Conservation (phyloP, 2,113 vertebrate species). For the Ameiurus melas region DNA sequence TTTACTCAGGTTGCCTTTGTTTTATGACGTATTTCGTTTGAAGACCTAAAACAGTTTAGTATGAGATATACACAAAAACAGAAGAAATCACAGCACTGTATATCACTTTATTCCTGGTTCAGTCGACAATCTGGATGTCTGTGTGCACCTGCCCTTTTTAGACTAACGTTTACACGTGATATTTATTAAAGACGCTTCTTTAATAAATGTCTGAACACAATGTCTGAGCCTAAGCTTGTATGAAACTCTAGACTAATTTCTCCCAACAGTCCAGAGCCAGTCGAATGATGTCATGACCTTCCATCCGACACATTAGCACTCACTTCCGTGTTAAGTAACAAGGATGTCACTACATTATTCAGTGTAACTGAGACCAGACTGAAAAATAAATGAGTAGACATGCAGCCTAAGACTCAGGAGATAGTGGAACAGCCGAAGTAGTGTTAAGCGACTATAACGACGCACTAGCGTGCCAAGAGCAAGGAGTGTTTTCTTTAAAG, state of each 20-base stretch:
- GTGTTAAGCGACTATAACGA: conserved; percentile 57
- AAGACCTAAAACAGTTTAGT: too few relatives aligned
- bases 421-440: conserved; percentile 58
- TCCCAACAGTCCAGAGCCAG: conserved; percentile 15
- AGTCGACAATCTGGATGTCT: background rate
- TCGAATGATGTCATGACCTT: background rate
- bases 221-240: background rate
- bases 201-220: background rate
- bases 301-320: conserved; percentile 17
- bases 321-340: conserved; percentile 57
- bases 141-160: background rate
- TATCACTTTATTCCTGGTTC: background rate
- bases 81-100: background rate
- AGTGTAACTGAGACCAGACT: conserved; percentile 63
- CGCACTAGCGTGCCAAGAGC: conserved; percentile 56
- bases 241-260: background rate
- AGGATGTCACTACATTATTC: conserved; percentile 53
- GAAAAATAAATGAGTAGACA: conserved; percentile 66
- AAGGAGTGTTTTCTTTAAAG: conserved; percentile 58
- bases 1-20: too few relatives aligned
- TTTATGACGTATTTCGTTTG: too few relatives aligned
- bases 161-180: background rate
- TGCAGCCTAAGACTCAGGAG: conserved; percentile 66
- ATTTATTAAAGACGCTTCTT: background rate
- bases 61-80: too few relatives aligned